Percentiles rank a stretch among this genome's conserved stretches.
These are phyloP conservation scores for Orycteropus afer DNA, from an alignment of 2,113 vertebrate genomes.

Conservation along the genomic window DNA sequence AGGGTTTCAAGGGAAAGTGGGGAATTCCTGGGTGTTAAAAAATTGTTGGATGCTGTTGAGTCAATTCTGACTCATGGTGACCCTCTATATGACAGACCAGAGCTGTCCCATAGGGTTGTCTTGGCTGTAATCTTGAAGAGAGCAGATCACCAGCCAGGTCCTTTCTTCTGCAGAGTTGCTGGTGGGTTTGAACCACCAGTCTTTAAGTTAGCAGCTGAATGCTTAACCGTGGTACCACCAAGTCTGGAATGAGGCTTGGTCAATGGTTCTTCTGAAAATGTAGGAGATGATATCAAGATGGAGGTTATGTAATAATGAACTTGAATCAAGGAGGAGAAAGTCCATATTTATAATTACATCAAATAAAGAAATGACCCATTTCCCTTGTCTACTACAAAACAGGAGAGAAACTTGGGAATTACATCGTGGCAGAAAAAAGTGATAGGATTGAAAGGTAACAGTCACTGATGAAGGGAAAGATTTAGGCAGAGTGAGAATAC, in stretches of 20 bases:
- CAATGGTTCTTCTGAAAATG: background rate
- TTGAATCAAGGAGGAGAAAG: background rate
- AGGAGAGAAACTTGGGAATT: background rate
- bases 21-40: too few relatives aligned
- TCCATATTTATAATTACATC: background rate
- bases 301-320: background rate
- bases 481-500: background rate
- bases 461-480: background rate
- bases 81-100: background rate
- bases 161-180: background rate
- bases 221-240: background rate
- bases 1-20: fast-evolving
- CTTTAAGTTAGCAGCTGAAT: background rate
- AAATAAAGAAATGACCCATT: background rate
- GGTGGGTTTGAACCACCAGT: too few relatives aligned
- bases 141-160: background rate
- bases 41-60: background rate
- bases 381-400: background rate
- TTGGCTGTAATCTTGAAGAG: background rate
- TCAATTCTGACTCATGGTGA: too few relatives aligned
- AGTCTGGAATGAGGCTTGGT: background rate
- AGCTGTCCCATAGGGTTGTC: background rate
- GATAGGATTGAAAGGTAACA: background rate
- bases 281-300: background rate
- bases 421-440: background rate